Conservation (phyloP, 1,140 invertebrate genomes). For the Lepidurus apus region DNA sequence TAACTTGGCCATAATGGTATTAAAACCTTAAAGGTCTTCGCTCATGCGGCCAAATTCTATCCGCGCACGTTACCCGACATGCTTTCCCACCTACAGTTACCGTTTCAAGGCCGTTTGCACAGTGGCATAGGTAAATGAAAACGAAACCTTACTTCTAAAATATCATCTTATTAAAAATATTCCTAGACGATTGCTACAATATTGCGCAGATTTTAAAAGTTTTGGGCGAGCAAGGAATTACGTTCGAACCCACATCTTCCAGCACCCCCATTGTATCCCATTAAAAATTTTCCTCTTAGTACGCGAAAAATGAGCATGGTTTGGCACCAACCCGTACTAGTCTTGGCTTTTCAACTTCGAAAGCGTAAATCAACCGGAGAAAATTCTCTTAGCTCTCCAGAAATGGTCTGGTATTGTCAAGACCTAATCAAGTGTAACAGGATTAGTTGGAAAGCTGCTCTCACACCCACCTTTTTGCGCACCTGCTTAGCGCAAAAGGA, state of each 20-base stretch:
- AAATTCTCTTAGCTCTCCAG: no score
- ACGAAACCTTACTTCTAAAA: conserved; percentile 22
- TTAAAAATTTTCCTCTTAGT: neutral
- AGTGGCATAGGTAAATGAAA: conserved; percentile 47
- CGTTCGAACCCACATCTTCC: neutral
- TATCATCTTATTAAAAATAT: conserved; percentile 20
- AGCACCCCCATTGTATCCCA: neutral
- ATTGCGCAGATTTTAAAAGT: conserved; percentile 43
- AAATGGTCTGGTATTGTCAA: no score
- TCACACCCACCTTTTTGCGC: no score
- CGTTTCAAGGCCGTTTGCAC: conserved; percentile 45
- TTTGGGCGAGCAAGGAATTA: conserved; percentile 23
- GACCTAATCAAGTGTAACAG: no score
- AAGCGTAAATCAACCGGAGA: no score
- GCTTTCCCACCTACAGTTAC: conserved; percentile 42
- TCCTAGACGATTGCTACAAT: conserved; percentile 48
- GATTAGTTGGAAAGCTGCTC: no score
- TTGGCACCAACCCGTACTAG: no score
- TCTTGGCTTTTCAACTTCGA: no score
- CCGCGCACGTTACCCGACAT: conserved; percentile 44
- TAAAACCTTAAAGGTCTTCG: conserved; percentile 40
- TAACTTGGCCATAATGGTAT: neutral
- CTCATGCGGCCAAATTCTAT: conserved; percentile 42
- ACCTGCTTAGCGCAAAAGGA: no score
- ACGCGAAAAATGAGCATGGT: neutral